Percentiles rank a stretch among this genome's conserved stretches.
phyloP scores from a whole-genome alignment of 1,140 invertebrate genomes.

The Melanaphis sacchari region DNA sequence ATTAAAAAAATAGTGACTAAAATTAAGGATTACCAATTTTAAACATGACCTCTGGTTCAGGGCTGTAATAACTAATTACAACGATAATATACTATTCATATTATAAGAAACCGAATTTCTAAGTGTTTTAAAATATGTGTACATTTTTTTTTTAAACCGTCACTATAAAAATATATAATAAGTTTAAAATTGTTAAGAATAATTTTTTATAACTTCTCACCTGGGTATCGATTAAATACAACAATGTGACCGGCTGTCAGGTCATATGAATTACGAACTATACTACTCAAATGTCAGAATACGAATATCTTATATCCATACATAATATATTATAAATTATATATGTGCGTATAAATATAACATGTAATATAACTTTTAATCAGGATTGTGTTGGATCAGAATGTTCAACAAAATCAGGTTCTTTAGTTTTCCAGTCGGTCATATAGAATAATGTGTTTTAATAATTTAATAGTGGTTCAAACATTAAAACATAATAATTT shows the following conservation, averaged over 20 bases:
- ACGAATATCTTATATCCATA: not conserved
- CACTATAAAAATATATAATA: not conserved
- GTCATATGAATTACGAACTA: not conserved
- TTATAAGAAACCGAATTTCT: not conserved
- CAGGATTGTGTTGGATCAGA: not conserved
- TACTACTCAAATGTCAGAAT: not conserved
- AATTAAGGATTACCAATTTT: not conserved
- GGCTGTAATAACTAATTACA: not conserved
- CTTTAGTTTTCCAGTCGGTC: not conserved
- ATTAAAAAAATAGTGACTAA: not conserved
- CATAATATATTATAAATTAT: not conserved
- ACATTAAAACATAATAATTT: conserved; percentile 8
- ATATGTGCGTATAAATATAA: not conserved
- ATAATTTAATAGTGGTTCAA: not conserved
- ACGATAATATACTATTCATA: not conserved
- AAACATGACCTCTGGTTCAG: not conserved
- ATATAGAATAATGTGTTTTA: not conserved
- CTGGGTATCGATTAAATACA: not conserved
- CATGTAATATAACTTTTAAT: not conserved
- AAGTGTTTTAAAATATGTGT: not conserved
- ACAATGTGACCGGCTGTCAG: not conserved
- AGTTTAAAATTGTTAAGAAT: not conserved
- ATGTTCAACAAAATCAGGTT: conserved; percentile 25
- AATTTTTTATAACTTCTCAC: not conserved
- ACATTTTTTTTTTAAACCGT: not conserved